Evolutionary conservation across 1,140 invertebrate genomes (phyloP).

Genomic region (Tetraneura akinire): DNA sequence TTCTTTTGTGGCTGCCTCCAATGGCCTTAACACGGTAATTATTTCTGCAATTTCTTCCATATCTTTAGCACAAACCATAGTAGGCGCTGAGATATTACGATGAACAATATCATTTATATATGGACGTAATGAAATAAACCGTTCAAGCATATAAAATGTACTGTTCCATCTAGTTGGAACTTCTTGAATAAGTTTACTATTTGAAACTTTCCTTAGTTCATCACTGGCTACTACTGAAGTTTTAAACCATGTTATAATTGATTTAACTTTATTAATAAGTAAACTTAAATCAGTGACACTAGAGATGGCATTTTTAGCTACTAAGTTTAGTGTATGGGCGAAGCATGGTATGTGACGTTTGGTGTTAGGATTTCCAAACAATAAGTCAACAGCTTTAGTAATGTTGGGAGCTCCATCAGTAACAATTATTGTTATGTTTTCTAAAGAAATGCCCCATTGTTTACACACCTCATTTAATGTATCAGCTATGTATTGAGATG

Average conservation of each 20-base stretch:
- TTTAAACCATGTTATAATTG: slow-evolving; percentile 52
- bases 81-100: neutral
- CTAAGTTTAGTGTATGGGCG: slow-evolving; percentile 1
- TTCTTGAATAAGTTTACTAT: slow-evolving; percentile 55
- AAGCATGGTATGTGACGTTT: slow-evolving; percentile 19
- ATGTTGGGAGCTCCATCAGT: slow-evolving; percentile 26
- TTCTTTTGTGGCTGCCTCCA: neutral
- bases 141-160: slow-evolving; percentile 56
- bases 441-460: neutral
- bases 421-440: slow-evolving; percentile 14
- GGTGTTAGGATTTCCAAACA: neutral
- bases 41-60: slow-evolving; percentile 1
- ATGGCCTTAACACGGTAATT: slow-evolving; percentile 4
- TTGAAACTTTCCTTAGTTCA: slow-evolving; percentile 50
- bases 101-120: slow-evolving; percentile 46
- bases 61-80: neutral
- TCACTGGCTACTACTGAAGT: slow-evolving; percentile 53
- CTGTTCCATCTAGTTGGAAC: slow-evolving; percentile 58
- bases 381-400: slow-evolving; percentile 17
- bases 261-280: slow-evolving; percentile 52
- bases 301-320: slow-evolving; percentile 8
- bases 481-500: neutral
- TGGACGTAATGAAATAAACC: slow-evolving; percentile 54
- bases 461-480: neutral
- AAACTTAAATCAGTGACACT: slow-evolving; percentile 6